These are phyloP conservation scores for Phortica okadai DNA, from an alignment of 2,888 invertebrate genomes.

Conservation along the genomic window DNA sequence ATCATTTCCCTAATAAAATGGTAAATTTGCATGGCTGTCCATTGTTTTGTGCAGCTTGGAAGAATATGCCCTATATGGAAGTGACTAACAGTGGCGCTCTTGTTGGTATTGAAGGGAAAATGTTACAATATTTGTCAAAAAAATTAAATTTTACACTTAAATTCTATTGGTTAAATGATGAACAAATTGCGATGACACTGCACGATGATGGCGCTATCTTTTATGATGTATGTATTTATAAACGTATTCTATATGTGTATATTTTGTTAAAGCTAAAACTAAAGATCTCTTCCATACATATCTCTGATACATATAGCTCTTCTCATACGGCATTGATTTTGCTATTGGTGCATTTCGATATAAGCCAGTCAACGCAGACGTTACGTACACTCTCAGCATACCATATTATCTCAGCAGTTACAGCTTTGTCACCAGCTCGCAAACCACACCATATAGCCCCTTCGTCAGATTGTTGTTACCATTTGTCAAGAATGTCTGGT, in stretches of 20 bases:
- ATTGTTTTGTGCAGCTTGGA: slow-evolving; percentile 55
- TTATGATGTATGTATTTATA: slow-evolving; percentile 44
- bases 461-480: slow-evolving; percentile 54
- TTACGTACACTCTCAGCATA: slow-evolving; percentile 47
- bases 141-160: slow-evolving; percentile 55
- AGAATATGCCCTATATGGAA: slow-evolving; percentile 54
- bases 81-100: not conserved
- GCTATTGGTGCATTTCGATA: slow-evolving; percentile 55
- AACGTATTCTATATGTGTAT: not conserved
- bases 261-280: not conserved
- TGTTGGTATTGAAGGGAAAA: slow-evolving; percentile 55
- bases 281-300: not conserved
- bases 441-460: slow-evolving; percentile 45
- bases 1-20: slow-evolving; percentile 43
- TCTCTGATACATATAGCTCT: slow-evolving; percentile 45
- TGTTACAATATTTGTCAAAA: slow-evolving; percentile 52
- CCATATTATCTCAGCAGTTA: slow-evolving; percentile 53
- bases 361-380: slow-evolving; percentile 45
- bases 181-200: slow-evolving; percentile 50
- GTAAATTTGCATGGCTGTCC: slow-evolving; percentile 55
- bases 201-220: slow-evolving; percentile 48
- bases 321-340: slow-evolving; percentile 51
- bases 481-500: slow-evolving; percentile 51
- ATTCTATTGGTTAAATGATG: slow-evolving; percentile 50
- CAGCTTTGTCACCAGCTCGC: slow-evolving; percentile 49